Evolutionary conservation across 2,797 vertebrate genomes (phyloP).

Genomic region (Lophius americanus): DNA sequence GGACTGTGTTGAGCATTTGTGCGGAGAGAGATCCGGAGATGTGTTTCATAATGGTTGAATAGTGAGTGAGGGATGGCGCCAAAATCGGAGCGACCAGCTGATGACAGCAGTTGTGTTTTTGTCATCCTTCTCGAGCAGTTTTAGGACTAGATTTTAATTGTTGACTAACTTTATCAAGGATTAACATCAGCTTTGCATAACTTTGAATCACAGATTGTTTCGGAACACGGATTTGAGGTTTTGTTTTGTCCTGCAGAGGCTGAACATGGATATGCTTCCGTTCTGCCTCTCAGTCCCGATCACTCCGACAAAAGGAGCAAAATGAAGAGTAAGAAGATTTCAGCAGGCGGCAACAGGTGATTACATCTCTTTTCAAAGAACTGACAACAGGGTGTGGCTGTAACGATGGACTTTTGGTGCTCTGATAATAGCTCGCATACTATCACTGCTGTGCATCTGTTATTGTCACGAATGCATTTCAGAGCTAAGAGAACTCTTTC

Average conservation of each 20-base stretch:
- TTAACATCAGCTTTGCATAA: background rate
- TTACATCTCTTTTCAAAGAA: constrained; percentile 40
- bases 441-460: background rate
- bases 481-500: constrained; percentile 25
- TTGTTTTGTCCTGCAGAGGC: constrained; percentile 79
- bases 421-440: constrained; percentile 13
- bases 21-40: background rate
- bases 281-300: constrained; percentile 78
- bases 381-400: constrained; percentile 53
- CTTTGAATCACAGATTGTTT: background rate
- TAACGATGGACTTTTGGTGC: constrained; percentile 3
- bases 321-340: constrained; percentile 80
- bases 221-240: background rate
- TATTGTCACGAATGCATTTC: background rate
- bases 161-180: background rate
- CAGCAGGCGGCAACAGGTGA: constrained; percentile 84
- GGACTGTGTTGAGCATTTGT: background rate
- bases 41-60: background rate
- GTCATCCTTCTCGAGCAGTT: background rate
- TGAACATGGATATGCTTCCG: constrained; percentile 93
- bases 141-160: background rate
- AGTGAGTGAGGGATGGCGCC: constrained; percentile 69
- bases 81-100: constrained; percentile 62
- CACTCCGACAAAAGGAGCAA: constrained; percentile 78
- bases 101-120: constrained; percentile 34